Percentiles rank a stretch among this genome's conserved stretches.
phyloP scores from a whole-genome alignment of 2,797 vertebrate genomes.

The Molothrus ater region DNA sequence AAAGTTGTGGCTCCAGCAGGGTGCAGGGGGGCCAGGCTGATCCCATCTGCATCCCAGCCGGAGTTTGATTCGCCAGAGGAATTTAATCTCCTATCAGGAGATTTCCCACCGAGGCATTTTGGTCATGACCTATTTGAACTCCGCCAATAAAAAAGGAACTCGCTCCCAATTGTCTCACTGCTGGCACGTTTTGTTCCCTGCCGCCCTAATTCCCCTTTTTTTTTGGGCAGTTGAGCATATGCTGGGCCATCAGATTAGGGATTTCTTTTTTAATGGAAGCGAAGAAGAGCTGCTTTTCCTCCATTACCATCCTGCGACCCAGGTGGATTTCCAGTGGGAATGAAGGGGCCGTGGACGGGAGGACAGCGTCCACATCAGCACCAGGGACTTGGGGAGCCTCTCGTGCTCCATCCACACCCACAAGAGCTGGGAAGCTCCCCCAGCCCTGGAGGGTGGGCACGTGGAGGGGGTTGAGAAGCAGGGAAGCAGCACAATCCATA shows the following conservation, averaged over 20 bases:
- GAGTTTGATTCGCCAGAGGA: neutral
- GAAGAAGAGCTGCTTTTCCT: conserved; percentile 12
- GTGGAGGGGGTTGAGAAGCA: accelerated
- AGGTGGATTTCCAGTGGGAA: neutral
- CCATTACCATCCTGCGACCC: neutral
- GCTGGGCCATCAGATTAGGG: conserved; percentile 24
- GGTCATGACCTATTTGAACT: conserved; percentile 51
- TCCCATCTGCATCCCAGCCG: neutral
- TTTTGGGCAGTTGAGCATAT: conserved; percentile 21
- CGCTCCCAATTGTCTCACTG: neutral
- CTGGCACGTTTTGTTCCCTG: neutral
- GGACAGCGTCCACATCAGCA: neutral
- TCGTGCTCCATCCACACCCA: neutral
- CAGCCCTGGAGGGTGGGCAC: accelerated
- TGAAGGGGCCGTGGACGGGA: accelerated
- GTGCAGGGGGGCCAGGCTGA: neutral
- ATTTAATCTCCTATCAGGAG: conserved; percentile 10
- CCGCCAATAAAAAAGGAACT: neutral
- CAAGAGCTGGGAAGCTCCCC: neutral
- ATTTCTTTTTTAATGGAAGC: neutral
- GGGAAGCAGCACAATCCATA: neutral
- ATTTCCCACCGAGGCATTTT: neutral
- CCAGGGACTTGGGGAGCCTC: neutral
- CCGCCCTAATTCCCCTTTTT: conserved; percentile 43
- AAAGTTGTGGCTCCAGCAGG: neutral